Base-by-base conservation (phyloP, 2,797 vertebrate species). In the Argyrosomus regius region DNA sequence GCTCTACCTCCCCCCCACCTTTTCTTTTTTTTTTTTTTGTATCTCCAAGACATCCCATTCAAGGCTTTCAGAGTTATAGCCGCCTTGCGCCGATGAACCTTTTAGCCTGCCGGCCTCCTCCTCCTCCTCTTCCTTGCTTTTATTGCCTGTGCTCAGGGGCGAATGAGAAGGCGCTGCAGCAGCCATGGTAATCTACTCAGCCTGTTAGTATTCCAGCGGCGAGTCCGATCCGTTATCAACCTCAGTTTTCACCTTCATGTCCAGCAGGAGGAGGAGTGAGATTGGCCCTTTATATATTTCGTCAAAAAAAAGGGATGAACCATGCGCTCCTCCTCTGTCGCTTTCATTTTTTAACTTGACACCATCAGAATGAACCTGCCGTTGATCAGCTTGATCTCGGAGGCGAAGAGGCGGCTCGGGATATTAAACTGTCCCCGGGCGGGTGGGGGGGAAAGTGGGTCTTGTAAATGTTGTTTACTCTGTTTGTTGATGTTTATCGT, bases 171-270 rank as follows among this genome's bases (percentile, higher is more conserved):
- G 53, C 18, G 22, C 49, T 35, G 77, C 74, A 54, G 78, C 83
- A 72, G 79, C 80, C 56, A 5, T 45, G 73, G 80, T 85, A 89
- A 91, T 92, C 84, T 86, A 74, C 85, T 87, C 68, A 41, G 76
- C 78, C 76, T 79, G 88, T 91, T 92, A 86, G 91, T 91, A 91
- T 92, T 92, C 92, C 79, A 46, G 73, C 74, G 7, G 77, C 58
- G 71, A 22, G 48, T 81, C 75, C 6, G 80, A 89, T 90, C 88
- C 14, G 72, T 88, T 93, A 92, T 92, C 89, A 85, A 41, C 70
- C 88, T 77, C 88, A 18, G 58, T 77, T 87, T 88, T 88, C 88
- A 83, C 85, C 89, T 87, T 77, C 59, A 11, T 80, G 89, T 91
- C 90, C 84, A 78, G 84, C 76, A 77, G 83, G 45, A 86, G 80